These are phyloP conservation scores for Drosophila sp. DNA, from an alignment of 1,140 invertebrate genomes.

Conservation along the genomic window DNA sequence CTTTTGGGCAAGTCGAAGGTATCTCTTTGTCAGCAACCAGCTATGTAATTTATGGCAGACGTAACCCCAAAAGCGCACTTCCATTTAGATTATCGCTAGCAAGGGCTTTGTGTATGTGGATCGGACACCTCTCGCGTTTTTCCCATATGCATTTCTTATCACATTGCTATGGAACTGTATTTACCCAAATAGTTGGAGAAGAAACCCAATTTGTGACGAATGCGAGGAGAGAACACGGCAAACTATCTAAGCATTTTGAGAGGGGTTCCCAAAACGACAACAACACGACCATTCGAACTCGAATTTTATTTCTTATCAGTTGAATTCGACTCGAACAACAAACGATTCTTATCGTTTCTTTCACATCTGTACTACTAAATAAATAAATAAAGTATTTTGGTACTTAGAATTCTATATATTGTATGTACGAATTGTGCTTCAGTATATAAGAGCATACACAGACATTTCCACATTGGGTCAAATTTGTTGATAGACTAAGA, in stretches of 20 bases:
- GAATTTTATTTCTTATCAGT: constrained; percentile 4
- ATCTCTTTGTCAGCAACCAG: constrained; percentile 6
- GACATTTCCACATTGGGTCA: not conserved
- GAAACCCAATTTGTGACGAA: not conserved
- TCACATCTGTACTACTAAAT: not conserved
- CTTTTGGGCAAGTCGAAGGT: constrained; percentile 2
- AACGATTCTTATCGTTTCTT: not conserved
- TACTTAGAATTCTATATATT: no score
- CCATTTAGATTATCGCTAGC: constrained; percentile 1
- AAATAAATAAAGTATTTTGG: not conserved
- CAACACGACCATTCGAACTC: not conserved
- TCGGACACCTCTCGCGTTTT: not conserved
- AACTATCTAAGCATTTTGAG: not conserved
- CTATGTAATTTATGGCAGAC: constrained; percentile 2
- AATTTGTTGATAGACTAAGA: not conserved
- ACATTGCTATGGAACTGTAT: no score
- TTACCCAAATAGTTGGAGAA: no score
- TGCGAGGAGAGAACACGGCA: not conserved
- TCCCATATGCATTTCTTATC: not conserved
- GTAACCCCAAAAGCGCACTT: not conserved
- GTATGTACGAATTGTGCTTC: no score
- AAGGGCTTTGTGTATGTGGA: not conserved
- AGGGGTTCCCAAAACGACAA: not conserved
- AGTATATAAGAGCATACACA: not conserved
- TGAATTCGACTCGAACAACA: not conserved